Percentiles rank a stretch among this genome's conserved stretches.
Conservation (phyloP, 2,888 invertebrate species). For the Philereme transversata region DNA sequence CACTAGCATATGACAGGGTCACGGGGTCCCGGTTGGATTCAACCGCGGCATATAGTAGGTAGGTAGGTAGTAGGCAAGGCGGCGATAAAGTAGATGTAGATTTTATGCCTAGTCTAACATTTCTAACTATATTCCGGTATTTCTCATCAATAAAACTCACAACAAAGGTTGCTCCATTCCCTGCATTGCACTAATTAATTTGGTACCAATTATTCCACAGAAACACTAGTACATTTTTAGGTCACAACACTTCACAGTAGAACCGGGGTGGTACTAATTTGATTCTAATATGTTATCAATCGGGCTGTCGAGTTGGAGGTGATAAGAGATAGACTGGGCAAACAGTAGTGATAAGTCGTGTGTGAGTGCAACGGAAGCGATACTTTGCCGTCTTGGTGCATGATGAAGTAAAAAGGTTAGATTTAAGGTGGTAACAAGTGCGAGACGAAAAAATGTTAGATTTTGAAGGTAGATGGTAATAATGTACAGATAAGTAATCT, state of each 20-base stretch:
- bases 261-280: slow-evolving; percentile 48
- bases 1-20: too few species aligned
- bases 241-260: slow-evolving; percentile 26
- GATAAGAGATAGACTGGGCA: slow-evolving; percentile 30
- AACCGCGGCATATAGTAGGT: too few species aligned
- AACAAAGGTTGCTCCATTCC: slow-evolving; percentile 61
- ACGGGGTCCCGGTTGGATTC: too few species aligned
- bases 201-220: slow-evolving; percentile 1
- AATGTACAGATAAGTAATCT: too few species aligned
- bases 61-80: too few species aligned
- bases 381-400: not conserved
- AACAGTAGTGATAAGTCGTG: slow-evolving; percentile 16
- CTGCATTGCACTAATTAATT: slow-evolving; percentile 47
- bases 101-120: too few species aligned
- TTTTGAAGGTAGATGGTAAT: too few species aligned
- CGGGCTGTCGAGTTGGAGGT: slow-evolving; percentile 26
- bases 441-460: too few species aligned
- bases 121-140: too few species aligned
- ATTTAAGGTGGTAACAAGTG: too few species aligned
- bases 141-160: slow-evolving; percentile 56
- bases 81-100: too few species aligned
- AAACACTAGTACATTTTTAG: slow-evolving; percentile 27
- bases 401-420: too few species aligned
- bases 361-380: slow-evolving; percentile 15
- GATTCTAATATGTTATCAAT: slow-evolving; percentile 49